A percentile compares a stretch with the other conserved stretches of the same genome.
Evolutionary conservation across 2,797 vertebrate genomes (phyloP).

Genomic region (Ciconia nigra): DNA sequence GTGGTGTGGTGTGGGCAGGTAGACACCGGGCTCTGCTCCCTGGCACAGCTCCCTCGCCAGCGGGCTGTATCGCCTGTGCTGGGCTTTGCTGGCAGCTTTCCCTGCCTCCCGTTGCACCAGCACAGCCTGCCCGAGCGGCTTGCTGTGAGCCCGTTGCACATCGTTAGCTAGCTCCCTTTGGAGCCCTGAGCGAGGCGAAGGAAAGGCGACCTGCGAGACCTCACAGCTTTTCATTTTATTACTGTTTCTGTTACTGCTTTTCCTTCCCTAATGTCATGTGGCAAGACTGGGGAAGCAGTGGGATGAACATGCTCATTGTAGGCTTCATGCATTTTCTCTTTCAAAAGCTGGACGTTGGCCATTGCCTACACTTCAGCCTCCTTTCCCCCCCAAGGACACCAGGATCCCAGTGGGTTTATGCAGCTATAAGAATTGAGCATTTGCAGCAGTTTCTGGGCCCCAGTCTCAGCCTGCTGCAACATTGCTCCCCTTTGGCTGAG

Average conservation of each 20-base stretch:
- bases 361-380: background rate
- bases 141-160: background rate
- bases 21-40: background rate
- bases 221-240: background rate
- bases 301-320: background rate
- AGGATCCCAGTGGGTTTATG: background rate
- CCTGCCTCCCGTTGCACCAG: background rate
- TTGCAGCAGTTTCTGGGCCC: background rate
- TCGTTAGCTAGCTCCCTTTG: background rate
- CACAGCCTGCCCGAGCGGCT: background rate
- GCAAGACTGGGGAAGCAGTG: background rate
- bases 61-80: rapidly evolving
- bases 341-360: background rate
- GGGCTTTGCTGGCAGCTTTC: background rate
- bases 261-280: background rate
- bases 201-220: background rate
- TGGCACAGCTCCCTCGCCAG: background rate
- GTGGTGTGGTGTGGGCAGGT: background rate
- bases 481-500: background rate
- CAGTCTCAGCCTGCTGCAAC: background rate
- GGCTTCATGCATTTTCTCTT: background rate
- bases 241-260: background rate
- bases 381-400: background rate
- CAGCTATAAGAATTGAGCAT: background rate
- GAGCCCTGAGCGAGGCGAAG: background rate